These are phyloP conservation scores for Crossocerus cetratus DNA, from an alignment of 2,888 invertebrate genomes.

Conservation along the genomic window DNA sequence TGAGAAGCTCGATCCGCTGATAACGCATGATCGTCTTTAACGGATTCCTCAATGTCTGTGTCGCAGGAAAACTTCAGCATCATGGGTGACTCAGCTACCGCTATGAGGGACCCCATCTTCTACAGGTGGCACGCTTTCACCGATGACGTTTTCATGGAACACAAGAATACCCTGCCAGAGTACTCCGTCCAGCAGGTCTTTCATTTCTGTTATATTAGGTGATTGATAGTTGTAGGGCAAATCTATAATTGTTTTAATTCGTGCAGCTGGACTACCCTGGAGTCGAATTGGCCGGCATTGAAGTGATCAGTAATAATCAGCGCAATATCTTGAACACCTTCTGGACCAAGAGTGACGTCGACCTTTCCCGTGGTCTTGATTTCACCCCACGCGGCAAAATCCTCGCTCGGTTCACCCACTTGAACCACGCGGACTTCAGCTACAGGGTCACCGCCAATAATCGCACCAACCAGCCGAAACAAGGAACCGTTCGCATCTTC, in stretches of 20 bases:
- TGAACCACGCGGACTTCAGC: slow-evolving; percentile 85
- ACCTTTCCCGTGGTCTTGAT: slow-evolving; percentile 89
- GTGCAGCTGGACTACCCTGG: slow-evolving; percentile 82
- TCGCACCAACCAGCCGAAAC: slow-evolving; percentile 75
- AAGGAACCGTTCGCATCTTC: slow-evolving; percentile 85
- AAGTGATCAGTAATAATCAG: slow-evolving; percentile 77
- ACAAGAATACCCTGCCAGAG: slow-evolving; percentile 84
- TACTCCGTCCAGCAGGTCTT: slow-evolving; percentile 81
- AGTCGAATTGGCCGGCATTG: slow-evolving; percentile 80
- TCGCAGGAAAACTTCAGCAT: slow-evolving; percentile 86
- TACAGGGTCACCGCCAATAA: slow-evolving; percentile 83
- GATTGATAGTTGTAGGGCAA: neutral
- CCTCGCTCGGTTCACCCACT: slow-evolving; percentile 86
- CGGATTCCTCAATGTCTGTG: too few species aligned
- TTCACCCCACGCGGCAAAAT: slow-evolving; percentile 88
- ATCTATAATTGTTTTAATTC: neutral
- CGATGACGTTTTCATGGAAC: slow-evolving; percentile 87
- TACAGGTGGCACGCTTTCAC: slow-evolving; percentile 91
- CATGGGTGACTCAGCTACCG: slow-evolving; percentile 90
- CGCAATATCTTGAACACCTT: slow-evolving; percentile 82
- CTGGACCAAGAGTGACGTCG: slow-evolving; percentile 89
- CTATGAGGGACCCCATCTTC: slow-evolving; percentile 92
- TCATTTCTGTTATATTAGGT: neutral
- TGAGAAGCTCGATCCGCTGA: too few species aligned
- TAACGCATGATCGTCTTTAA: too few species aligned